Base-by-base conservation (phyloP, 2,888 invertebrate species). In the Cerastoderma edule region DNA sequence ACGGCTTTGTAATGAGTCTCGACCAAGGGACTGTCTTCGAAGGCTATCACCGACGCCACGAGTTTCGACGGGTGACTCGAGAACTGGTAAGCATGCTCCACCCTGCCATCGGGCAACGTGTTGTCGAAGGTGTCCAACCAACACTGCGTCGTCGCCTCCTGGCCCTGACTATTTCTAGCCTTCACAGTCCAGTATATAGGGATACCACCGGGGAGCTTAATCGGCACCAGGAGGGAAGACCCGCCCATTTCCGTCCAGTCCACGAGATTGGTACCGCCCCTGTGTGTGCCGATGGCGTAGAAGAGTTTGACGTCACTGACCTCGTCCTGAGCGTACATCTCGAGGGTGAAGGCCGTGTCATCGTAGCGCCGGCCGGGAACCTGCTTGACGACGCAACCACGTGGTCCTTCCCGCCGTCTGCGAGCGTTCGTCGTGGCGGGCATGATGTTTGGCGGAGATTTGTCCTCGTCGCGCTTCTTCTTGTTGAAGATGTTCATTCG, bases 151-250 rank as follows among this genome's bases (percentile, higher is more conserved):
- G 66, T 65, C 4, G 83, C 71, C 30, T 75, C 79, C 19, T 84
- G 67, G 0, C 87, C 88, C 68, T 88, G 83, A 44, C 83, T 84
- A 71, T 89, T 89, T 16, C 54, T 78, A 13, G 86, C 89, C 63
- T 81, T 86, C 0, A 89, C 85, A 2, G 87, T 83, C 77, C 83
- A 89, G 73, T 87, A 86, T 19, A 89, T 57, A 13, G 88, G 87
- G 24, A 85, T 72, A 28, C 82, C 85, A 28, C 84, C 80, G 13
- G 86, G 86, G 30, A 87, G 67, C 4, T 64, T 67, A 5, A 75
- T 66, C 10, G 85, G 86, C 6, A 80, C 79, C 48, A 81, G 48
- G 3, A 85, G 69, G 13, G 82, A 72, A 6, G 67, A 72, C 0
- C 85, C 87, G 13, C 83, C 79, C 81, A 86, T 86, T 48, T 84